These are phyloP conservation scores for Drosophila colorata DNA, from an alignment of 2,888 invertebrate species.

Conservation along the genomic window DNA sequence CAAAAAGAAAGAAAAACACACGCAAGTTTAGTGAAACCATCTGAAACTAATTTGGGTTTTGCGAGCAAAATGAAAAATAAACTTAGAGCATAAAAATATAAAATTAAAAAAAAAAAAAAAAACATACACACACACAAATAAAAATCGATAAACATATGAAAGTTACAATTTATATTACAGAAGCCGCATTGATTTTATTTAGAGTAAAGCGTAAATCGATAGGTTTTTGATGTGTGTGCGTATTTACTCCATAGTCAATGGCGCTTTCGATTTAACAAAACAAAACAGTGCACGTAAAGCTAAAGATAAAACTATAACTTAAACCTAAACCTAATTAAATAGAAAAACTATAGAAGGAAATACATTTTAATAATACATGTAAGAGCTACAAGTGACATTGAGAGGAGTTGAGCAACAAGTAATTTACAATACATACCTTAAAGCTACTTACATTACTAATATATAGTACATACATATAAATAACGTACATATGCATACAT, in stretches of 20 bases:
- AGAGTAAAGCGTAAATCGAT: constrained; percentile 41
- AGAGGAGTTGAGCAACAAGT: constrained; percentile 51
- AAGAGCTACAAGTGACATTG: constrained; percentile 35
- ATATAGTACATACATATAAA: constrained; percentile 9
- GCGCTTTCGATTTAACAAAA: constrained; percentile 67
- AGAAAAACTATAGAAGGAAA: constrained; percentile 24
- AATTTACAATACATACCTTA: constrained; percentile 71
- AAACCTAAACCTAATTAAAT: constrained; percentile 13
- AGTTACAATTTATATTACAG: constrained; percentile 19
- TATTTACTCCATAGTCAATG: constrained; percentile 67
- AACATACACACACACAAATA: constrained; percentile 9
- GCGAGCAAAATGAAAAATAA: constrained; percentile 11
- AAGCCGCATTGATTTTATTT: constrained; percentile 54
- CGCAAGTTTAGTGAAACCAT: constrained; percentile 41
- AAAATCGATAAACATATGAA: constrained; percentile 21
- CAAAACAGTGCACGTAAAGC: constrained; percentile 51
- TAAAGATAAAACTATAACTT: constrained; percentile 39
- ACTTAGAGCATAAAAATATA: constrained; percentile 3
- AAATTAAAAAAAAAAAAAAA: constrained; percentile 3
- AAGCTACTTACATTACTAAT: constrained; percentile 69
- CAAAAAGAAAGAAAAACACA: constrained; percentile 24
- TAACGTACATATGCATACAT: constrained; percentile 25
- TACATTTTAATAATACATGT: constrained; percentile 46
- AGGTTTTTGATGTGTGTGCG: constrained; percentile 67
- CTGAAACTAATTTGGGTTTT: constrained; percentile 33